A percentile compares a stretch with the other conserved stretches of the same genome.
Evolutionary conservation across 2,888 invertebrate genomes (phyloP).

Genomic region (Pristionchus maxplancki): DNA sequence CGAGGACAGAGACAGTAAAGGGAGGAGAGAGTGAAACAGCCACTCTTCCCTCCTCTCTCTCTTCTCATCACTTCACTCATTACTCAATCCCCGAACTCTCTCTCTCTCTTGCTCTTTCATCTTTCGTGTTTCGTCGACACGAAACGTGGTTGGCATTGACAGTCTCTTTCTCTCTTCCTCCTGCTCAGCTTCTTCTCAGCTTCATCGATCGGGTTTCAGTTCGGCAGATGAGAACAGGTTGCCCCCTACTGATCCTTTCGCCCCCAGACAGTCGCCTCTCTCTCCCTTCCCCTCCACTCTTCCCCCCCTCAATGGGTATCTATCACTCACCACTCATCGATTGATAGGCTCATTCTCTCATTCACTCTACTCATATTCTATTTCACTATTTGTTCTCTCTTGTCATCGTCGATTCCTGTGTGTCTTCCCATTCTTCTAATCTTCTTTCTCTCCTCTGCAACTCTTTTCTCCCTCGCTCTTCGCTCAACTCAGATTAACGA

Average conservation of each 20-base stretch:
- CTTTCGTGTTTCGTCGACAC: constrained; percentile 17
- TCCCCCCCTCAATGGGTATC: not conserved
- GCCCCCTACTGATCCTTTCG: not conserved
- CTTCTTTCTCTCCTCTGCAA: constrained; percentile 14
- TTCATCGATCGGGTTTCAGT: not conserved
- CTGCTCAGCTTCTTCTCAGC: not conserved
- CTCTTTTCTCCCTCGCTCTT: not conserved
- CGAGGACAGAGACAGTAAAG: not conserved
- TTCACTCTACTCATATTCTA: constrained; percentile 36
- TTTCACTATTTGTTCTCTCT: constrained; percentile 18
- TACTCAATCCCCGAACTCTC: not conserved
- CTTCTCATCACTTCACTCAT: not conserved
- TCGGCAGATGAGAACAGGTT: constrained; percentile 29
- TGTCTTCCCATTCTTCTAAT: constrained; percentile 1
- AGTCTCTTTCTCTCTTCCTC: not conserved
- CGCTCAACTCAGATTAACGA: constrained; percentile 19
- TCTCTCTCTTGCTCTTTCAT: not conserved
- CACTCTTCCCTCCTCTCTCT: constrained; percentile 8
- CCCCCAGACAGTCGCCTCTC: not conserved
- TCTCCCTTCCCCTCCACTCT: not conserved
- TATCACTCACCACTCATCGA: constrained; percentile 29
- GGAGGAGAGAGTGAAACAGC: not conserved
- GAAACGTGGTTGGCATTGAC: not conserved
- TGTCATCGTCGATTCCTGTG: not conserved
- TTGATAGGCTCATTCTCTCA: constrained; percentile 23